Conservation (phyloP, 1,140 invertebrate genomes). For the Asobara japonica region DNA sequence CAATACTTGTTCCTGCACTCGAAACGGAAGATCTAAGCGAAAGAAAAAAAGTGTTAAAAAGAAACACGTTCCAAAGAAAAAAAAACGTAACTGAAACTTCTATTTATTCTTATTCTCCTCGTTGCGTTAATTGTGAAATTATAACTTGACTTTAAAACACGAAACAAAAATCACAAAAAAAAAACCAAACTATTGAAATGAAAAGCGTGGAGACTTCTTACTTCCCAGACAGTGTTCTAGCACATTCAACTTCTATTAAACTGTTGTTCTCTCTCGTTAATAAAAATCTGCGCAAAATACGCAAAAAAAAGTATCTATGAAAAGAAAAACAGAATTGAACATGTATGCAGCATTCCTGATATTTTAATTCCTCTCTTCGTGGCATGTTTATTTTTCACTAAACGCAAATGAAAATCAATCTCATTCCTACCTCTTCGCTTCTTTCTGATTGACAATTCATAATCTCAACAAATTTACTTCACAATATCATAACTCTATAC, state of each 20-base stretch:
- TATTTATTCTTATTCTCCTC: conserved; percentile 36
- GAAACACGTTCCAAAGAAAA: conserved; percentile 26
- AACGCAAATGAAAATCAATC: background rate
- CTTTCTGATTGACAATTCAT: background rate
- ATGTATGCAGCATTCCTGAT: conserved; percentile 15
- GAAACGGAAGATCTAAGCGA: no score
- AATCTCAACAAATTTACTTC: background rate
- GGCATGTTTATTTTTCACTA: conserved; percentile 4
- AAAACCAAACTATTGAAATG: conserved; percentile 10
- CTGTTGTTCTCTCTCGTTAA: conserved; percentile 60
- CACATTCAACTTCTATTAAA: conserved; percentile 52
- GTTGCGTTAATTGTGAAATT: conserved; percentile 34
- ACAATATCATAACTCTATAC: conserved; percentile 2
- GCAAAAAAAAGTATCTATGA: conserved; percentile 1
- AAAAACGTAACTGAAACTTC: conserved; percentile 25
- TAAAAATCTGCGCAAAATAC: conserved; percentile 49
- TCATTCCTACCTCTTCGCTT: background rate
- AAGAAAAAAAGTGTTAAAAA: conserved; percentile 18
- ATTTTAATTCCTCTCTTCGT: conserved; percentile 12
- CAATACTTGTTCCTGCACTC: conserved; percentile 44
- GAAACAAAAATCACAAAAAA: conserved; percentile 16
- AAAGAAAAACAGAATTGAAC: background rate
- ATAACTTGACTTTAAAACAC: conserved; percentile 23
- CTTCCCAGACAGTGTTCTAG: conserved; percentile 50
- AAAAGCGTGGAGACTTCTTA: conserved; percentile 20